Conservation (phyloP, 2,113 vertebrate genomes). For the Speoplatyrhinus poulsoni region DNA sequence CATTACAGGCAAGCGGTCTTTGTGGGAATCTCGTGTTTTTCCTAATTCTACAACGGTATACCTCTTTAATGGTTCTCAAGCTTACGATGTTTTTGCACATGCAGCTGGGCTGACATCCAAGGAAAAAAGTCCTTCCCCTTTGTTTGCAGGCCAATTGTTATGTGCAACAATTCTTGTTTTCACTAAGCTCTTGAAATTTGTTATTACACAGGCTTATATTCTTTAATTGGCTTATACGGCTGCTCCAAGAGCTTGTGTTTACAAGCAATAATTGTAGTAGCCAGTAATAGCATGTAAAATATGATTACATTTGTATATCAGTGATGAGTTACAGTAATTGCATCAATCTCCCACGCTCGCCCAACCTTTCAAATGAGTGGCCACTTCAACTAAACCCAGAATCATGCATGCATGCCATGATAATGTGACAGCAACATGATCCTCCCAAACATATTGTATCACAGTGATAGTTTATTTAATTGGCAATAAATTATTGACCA, state of each 20-base stretch:
- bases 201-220: constrained; percentile 40
- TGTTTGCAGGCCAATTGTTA: constrained; percentile 37
- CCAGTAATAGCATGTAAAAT: constrained; percentile 17
- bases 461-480: too few relatives aligned
- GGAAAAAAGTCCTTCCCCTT: constrained; percentile 6
- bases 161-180: constrained; percentile 22
- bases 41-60: background rate
- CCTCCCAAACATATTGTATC: background rate
- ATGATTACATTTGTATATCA: constrained; percentile 37
- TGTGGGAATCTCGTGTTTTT: background rate
- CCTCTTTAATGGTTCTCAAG: background rate
- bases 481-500: too few relatives aligned
- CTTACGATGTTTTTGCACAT: constrained; percentile 36
- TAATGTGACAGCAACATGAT: background rate
- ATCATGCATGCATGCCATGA: constrained; percentile 3
- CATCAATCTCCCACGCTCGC: constrained; percentile 40
- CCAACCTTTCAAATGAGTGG: constrained; percentile 29
- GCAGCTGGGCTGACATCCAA: constrained; percentile 37
- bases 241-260: constrained; percentile 31
- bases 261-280: constrained; percentile 30
- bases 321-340: constrained; percentile 42
- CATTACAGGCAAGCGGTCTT: background rate
- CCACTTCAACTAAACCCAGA: constrained; percentile 1
- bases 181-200: constrained; percentile 42
- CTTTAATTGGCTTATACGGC: constrained; percentile 50